Conservation (phyloP, 2,888 invertebrate genomes). For the Lumbricus terrestris region DNA sequence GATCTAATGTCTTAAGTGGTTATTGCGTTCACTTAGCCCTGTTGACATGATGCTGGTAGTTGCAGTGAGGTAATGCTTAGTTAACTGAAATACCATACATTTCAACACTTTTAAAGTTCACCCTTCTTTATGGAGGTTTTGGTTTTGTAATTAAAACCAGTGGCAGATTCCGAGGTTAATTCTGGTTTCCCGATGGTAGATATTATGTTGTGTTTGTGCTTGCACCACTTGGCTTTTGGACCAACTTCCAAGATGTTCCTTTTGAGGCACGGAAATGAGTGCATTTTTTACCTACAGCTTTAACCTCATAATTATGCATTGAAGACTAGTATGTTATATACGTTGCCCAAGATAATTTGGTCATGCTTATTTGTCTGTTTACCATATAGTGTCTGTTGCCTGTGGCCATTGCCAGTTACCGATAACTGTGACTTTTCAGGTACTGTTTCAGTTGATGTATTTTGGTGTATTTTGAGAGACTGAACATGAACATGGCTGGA, state of each 20-base stretch:
- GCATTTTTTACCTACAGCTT: background rate
- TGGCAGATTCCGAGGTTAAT: background rate
- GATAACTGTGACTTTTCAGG: background rate
- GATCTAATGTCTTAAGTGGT: background rate
- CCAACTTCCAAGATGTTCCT: background rate
- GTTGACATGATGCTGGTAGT: background rate
- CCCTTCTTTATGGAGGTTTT: no score
- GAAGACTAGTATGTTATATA: background rate
- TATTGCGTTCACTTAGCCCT: background rate
- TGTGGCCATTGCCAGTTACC: background rate
- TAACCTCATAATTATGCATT: background rate
- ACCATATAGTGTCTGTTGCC: background rate
- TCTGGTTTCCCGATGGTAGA: background rate
- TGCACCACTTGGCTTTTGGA: background rate
- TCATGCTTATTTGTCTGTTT: background rate
- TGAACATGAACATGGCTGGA: background rate
- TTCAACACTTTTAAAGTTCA: background rate
- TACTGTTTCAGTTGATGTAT: background rate
- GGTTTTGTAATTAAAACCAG: background rate
- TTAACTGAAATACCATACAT: background rate
- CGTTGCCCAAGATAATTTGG: background rate
- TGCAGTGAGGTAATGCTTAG: background rate
- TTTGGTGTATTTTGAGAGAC: background rate
- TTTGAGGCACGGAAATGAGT: background rate
- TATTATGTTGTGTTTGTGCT: background rate